These are phyloP conservation scores for Phymorhynchus buccinoides DNA, from an alignment of 1,140 invertebrate species.

Conservation along the genomic window DNA sequence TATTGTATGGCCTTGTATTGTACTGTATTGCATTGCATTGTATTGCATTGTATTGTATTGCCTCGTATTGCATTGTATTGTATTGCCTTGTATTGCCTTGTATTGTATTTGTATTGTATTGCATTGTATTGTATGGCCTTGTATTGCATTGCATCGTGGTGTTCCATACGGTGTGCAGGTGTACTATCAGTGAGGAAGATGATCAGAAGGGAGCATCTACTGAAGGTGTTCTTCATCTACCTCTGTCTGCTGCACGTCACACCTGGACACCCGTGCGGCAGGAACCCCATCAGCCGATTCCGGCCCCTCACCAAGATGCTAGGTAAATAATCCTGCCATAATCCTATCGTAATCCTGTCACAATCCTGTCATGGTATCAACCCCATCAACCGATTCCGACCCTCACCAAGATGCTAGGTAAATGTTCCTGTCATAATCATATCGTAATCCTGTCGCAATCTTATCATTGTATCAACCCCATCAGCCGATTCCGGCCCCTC, in stretches of 20 bases:
- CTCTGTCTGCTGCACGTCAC: conserved; percentile 52
- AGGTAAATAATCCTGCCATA: conserved; percentile 42
- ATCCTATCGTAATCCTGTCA: no score
- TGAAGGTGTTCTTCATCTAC: conserved; percentile 58
- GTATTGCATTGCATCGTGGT: background rate
- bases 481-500: conserved; percentile 47
- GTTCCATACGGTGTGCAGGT: conserved; percentile 35
- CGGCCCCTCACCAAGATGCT: conserved; percentile 47
- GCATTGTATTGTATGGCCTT: no score
- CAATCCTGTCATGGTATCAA: no score
- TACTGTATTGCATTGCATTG: background rate
- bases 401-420: no score
- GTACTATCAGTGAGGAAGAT: conserved; percentile 57
- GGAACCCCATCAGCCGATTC: conserved; percentile 52
- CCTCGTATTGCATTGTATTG: no score
- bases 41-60: background rate
- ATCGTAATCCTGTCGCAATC: no score
- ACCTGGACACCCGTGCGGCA: conserved; percentile 55
- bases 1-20: background rate
- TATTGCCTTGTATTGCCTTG: background rate
- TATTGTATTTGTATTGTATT: no score
- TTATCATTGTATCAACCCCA: no score
- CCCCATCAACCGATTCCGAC: no score
- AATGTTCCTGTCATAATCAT: no score
- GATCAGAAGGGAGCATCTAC: conserved; percentile 54